A percentile compares a stretch with the other conserved stretches of the same genome.
These are phyloP conservation scores for Neolamprologus sp. DNA, from an alignment of 2,113 vertebrate genomes.

Conservation along the genomic window DNA sequence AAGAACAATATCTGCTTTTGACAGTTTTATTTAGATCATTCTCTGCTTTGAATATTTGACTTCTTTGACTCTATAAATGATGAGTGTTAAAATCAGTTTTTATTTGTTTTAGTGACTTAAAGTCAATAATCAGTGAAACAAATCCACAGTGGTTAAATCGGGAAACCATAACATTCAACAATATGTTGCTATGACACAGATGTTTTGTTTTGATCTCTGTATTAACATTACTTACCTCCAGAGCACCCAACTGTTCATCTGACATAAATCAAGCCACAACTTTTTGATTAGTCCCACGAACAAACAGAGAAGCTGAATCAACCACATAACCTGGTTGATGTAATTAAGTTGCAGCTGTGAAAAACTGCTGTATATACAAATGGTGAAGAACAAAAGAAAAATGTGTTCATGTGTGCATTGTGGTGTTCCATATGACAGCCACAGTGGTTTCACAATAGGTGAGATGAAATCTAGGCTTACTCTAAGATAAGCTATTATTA, in stretches of 20 bases:
- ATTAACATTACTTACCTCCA: not conserved
- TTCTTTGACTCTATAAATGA: not conserved
- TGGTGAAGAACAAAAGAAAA: not conserved
- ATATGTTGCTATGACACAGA: not conserved
- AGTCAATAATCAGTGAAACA: not conserved
- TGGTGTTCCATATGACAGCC: not conserved
- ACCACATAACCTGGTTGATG: not conserved
- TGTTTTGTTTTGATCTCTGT: not conserved
- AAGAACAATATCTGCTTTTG: not conserved
- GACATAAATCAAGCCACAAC: not conserved
- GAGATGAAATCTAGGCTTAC: not conserved
- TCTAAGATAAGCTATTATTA: not conserved
- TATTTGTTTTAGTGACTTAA: not conserved
- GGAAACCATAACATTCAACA: not conserved
- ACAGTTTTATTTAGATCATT: not conserved
- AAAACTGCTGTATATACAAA: not conserved
- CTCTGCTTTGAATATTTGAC: not conserved
- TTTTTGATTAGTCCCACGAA: not conserved
- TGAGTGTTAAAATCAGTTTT: not conserved
- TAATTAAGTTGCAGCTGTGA: not conserved
- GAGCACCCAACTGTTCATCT: not conserved
- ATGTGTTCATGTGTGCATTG: not conserved
- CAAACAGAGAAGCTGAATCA: not conserved
- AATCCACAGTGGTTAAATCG: not conserved
- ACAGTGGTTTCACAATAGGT: not conserved